Percentiles rank a stretch among this genome's conserved stretches.
phyloP scores from a whole-genome alignment of 2,113 vertebrate genomes.

The Vicugna pacos region DNA sequence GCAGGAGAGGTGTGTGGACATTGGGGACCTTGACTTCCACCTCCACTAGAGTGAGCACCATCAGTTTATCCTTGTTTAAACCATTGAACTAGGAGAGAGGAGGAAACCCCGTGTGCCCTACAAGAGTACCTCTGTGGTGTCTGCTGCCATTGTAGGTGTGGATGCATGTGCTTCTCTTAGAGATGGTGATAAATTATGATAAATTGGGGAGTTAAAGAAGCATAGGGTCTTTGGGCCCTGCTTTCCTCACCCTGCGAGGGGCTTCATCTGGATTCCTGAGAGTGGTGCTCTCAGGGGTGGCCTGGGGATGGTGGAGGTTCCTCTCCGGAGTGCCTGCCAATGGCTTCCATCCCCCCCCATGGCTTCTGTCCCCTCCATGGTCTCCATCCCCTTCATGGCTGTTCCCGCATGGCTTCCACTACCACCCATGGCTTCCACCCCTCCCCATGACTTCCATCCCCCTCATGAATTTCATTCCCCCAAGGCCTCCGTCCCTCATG shows the following conservation, averaged over 20 bases:
- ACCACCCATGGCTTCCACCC: no score
- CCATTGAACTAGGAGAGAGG: neutral
- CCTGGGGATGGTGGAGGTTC: neutral
- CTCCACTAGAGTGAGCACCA: neutral
- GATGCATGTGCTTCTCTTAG: neutral
- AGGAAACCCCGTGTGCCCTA: neutral
- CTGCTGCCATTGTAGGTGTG: neutral
- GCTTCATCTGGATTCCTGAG: neutral
- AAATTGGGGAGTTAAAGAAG: neutral
- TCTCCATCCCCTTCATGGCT: neutral
- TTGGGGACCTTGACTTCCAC: neutral
- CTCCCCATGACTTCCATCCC: neutral
- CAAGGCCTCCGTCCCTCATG: fast-evolving
- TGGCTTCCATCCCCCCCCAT: neutral
- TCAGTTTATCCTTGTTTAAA: neutral
- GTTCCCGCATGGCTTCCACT: no score
- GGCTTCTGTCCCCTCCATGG: neutral
- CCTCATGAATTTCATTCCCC: no score
- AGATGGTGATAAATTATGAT: neutral
- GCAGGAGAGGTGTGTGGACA: neutral
- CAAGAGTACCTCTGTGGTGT: neutral
- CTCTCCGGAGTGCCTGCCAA: neutral
- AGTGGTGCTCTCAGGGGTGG: neutral
- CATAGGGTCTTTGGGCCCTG: neutral
- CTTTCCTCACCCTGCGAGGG: neutral